Base-by-base conservation (phyloP, 2,888 invertebrate species). In the Epirrhoe tristata region DNA sequence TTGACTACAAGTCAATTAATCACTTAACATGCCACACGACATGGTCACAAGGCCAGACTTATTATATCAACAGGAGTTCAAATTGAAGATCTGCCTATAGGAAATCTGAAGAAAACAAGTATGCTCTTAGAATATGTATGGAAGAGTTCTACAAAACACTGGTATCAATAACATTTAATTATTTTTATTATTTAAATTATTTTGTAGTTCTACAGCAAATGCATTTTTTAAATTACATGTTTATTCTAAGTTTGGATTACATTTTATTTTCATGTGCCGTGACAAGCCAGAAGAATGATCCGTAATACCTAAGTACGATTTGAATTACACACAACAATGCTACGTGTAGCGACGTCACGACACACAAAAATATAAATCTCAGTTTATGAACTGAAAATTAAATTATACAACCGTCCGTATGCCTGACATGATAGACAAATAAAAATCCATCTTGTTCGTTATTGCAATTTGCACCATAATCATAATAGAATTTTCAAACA, bases 151-250 rank as follows among this genome's bases (percentile, higher is more conserved):
- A 55, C n/a, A 8, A 56, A 59, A 57, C 64, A 64, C 55, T 63
- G 63, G 63, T 63, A 46, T 55, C 17, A 54, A 78, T 80, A 79
- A 73, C 69, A n/a, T n/a, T n/a, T n/a, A n/a, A n/a, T n/a, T n/a
- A n/a, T n/a, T n/a, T n/a, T n/a, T n/a, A n/a, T n/a, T n/a, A n/a
- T n/a, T 79, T 79, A 77, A 81, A 74, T 71, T 76, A 80, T 69
- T 77, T 70, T 77, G 75, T 77, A 77, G 77, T 81, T 74, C 77
- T 74, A 82, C 77, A 82, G 81, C 81, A 84, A 81, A 74, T 68
- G 39, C 39, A 39, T 10, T 10, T 10, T 39, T 24, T 24, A 24
- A 24, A 24, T 24, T 24, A 24, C 24, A 24, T 24, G 24, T 2
- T 24, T 2, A 24, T 24, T 24, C 24, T 24, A 24, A 24, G 24